Evolutionary conservation across 2,888 invertebrate species (phyloP).

Genomic region (Lamproptera curius): DNA sequence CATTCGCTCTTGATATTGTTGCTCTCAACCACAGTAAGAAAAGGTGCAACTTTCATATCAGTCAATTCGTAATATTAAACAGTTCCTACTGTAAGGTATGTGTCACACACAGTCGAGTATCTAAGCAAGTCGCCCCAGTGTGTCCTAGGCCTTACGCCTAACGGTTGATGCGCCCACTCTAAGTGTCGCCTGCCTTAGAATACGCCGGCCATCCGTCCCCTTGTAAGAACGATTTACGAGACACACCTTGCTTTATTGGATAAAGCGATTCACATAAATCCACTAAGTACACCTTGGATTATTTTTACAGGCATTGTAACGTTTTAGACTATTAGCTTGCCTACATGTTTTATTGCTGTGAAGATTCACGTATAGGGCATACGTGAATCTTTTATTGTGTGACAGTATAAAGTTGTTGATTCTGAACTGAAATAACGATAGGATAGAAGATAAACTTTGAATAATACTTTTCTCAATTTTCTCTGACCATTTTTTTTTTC

Average conservation of each 20-base stretch:
- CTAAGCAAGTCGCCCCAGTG: constrained; percentile 17
- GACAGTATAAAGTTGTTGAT: too few species aligned
- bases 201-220: constrained; percentile 50
- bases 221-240: constrained; percentile 64
- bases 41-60: too few species aligned
- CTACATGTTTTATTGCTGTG: constrained; percentile 17
- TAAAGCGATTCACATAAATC: constrained; percentile 70
- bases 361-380: constrained; percentile 1
- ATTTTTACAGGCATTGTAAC: constrained; percentile 23
- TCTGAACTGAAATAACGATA: too few species aligned
- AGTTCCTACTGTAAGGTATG: too few species aligned
- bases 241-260: constrained; percentile 70
- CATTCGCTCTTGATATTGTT: too few species aligned
- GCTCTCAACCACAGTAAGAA: too few species aligned
- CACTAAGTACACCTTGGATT: constrained; percentile 36
- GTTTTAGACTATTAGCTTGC: constrained; percentile 14
- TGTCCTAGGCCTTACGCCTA: constrained; percentile 40
- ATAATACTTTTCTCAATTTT: too few species aligned
- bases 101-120: too few species aligned
- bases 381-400: constrained; percentile 4
- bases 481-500: too few species aligned
- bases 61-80: too few species aligned
- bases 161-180: constrained; percentile 70
- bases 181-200: constrained; percentile 59
- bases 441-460: too few species aligned